A percentile compares a stretch with the other conserved stretches of the same genome.
These are phyloP conservation scores for Bothrops jararaca DNA, from an alignment of 2,113 vertebrate species.

Conservation along the genomic window DNA sequence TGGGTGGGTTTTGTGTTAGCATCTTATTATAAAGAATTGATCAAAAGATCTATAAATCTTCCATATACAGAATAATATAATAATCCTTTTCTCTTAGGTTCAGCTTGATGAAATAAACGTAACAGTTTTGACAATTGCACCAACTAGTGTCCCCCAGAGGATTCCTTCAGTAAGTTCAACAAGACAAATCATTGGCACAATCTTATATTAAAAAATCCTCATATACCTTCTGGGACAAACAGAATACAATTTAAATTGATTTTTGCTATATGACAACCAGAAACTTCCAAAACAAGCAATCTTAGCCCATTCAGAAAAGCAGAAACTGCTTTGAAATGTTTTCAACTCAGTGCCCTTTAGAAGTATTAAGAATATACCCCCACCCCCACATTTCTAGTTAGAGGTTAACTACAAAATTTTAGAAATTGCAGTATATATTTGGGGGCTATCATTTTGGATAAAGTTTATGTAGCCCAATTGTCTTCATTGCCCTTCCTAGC, in stretches of 20 bases:
- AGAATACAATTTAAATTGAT: too few relatives aligned
- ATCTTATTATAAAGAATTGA: background rate
- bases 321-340: background rate
- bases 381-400: background rate
- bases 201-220: background rate
- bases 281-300: background rate
- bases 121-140: background rate
- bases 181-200: background rate
- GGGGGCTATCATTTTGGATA: background rate
- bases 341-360: background rate
- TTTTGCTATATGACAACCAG: background rate
- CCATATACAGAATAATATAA: background rate
- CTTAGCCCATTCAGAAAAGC: background rate
- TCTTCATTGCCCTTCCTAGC: background rate
- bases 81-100: background rate
- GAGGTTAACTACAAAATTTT: background rate
- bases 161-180: conserved; percentile 58
- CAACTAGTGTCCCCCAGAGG: conserved; percentile 20
- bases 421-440: background rate
- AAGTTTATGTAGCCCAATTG: background rate
- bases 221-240: background rate
- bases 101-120: conserved; percentile 5
- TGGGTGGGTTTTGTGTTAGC: background rate
- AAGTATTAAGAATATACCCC: background rate
- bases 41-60: background rate